A percentile compares a stretch with the other conserved stretches of the same genome.
These are phyloP conservation scores for Fissipunctia ypsillon DNA, from an alignment of 2,888 invertebrate genomes.

Conservation along the genomic window DNA sequence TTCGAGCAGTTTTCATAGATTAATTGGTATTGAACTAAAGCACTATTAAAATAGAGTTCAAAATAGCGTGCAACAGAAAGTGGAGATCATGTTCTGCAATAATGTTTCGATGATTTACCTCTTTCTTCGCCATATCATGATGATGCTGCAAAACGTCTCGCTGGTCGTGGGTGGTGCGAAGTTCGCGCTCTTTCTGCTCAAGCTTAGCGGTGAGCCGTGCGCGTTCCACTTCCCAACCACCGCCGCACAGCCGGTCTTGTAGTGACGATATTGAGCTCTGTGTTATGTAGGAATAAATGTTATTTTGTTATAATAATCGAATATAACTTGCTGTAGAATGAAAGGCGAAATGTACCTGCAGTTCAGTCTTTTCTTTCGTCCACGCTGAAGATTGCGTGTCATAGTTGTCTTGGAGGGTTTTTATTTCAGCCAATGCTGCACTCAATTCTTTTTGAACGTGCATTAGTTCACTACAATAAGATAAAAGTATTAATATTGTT, in stretches of 20 bases:
- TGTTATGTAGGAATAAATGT: neutral
- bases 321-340: neutral
- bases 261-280: conserved; percentile 85
- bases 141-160: conserved; percentile 94
- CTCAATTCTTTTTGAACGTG: conserved; percentile 92
- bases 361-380: conserved; percentile 93
- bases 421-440: conserved; percentile 91
- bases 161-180: conserved; percentile 94
- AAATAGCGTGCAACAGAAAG: neutral
- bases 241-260: conserved; percentile 89
- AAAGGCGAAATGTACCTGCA: conserved; percentile 89
- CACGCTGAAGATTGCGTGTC: conserved; percentile 93
- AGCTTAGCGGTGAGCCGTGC: conserved; percentile 92
- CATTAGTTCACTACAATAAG: conserved; percentile 89
- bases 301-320: neutral
- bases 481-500: neutral
- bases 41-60: neutral
- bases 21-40: neutral
- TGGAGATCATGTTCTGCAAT: neutral
- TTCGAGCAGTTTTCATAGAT: neutral
- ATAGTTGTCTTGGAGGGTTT: conserved; percentile 91
- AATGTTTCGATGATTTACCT: conserved; percentile 70
- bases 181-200: conserved; percentile 94
- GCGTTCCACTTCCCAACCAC: conserved; percentile 92
- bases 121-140: conserved; percentile 92